A percentile compares a stretch with the other conserved stretches of the same genome.
phyloP scores from a whole-genome alignment of 2,797 vertebrate species.

The Chelidonichthys spinosus region DNA sequence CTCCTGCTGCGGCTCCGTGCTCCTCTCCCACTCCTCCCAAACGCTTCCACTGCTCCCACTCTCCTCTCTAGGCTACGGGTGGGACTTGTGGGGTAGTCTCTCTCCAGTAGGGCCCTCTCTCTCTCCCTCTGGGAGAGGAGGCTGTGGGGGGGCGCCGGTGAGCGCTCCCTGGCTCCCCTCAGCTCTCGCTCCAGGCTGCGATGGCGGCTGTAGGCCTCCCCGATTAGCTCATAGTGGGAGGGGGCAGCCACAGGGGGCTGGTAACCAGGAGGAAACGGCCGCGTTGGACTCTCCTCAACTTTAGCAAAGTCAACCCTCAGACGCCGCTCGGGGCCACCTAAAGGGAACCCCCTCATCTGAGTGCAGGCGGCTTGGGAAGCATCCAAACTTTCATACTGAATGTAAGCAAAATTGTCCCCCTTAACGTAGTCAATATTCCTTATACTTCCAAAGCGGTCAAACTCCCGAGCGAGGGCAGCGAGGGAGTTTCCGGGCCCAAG shows the following conservation, averaged over 20 bases:
- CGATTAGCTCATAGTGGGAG: slow-evolving; percentile 89
- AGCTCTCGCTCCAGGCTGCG: slow-evolving; percentile 93
- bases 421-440: slow-evolving; percentile 97
- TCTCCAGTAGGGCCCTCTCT: slow-evolving; percentile 88
- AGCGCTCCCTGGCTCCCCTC: slow-evolving; percentile 87
- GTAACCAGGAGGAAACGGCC: slow-evolving; percentile 91
- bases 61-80: slow-evolving; percentile 89
- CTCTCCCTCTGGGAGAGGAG: slow-evolving; percentile 86
- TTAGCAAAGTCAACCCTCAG: slow-evolving; percentile 97
- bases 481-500: slow-evolving; percentile 92
- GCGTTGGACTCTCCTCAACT: slow-evolving; percentile 88
- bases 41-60: slow-evolving; percentile 86
- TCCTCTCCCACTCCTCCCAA: slow-evolving; percentile 77
- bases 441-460: slow-evolving; percentile 97
- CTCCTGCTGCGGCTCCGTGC: slow-evolving; percentile 88
- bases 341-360: slow-evolving; percentile 95
- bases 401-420: slow-evolving; percentile 96
- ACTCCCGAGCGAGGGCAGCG: slow-evolving; percentile 93
- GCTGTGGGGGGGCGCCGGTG: slow-evolving; percentile 84
- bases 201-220: slow-evolving; percentile 89
- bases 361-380: slow-evolving; percentile 95
- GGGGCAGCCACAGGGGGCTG: slow-evolving; percentile 82
- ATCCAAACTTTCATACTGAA: slow-evolving; percentile 97
- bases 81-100: slow-evolving; percentile 88
- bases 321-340: slow-evolving; percentile 91